A percentile compares a stretch with the other conserved stretches of the same genome.
phyloP scores from a whole-genome alignment of 2,113 vertebrate species.

The Pollimyrus isidori region DNA sequence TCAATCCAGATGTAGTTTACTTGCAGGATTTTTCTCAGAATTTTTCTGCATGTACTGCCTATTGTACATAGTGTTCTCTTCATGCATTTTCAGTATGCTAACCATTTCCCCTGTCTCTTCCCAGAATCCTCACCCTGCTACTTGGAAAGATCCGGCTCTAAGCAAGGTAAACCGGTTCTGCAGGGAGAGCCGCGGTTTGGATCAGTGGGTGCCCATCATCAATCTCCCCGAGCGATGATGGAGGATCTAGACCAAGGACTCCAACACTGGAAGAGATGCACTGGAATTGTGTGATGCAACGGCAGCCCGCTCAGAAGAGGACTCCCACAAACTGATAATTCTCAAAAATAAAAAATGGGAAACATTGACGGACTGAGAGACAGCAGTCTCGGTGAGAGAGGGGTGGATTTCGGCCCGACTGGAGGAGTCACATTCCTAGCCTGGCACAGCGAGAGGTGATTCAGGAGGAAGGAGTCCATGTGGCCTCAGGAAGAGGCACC shows the following conservation, averaged over 20 bases:
- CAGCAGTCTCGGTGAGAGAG: conserved; percentile 29
- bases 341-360: conserved; percentile 28
- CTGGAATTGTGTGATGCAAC: conserved; percentile 64
- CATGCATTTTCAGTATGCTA: neutral
- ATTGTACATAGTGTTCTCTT: neutral
- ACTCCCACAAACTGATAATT: conserved; percentile 19
- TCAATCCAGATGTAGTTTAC: neutral
- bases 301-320: conserved; percentile 48
- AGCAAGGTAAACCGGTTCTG: conserved; percentile 87
- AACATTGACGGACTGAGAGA: conserved; percentile 17
- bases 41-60: neutral
- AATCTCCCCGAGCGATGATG: conserved; percentile 87
- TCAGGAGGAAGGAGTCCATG: conserved; percentile 44
- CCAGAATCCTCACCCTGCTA: conserved; percentile 78
- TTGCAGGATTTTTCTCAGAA: neutral
- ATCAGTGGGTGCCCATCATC: conserved; percentile 92
- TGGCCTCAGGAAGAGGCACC: conserved; percentile 42
- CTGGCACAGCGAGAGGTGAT: conserved; percentile 45
- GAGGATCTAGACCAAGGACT: conserved; percentile 31
- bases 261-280: conserved; percentile 50
- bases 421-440: conserved; percentile 21
- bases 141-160: conserved; percentile 82
- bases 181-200: conserved; percentile 84
- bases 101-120: conserved; percentile 25
- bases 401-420: conserved; percentile 36